Base-by-base conservation (phyloP, 53 echinoderm and acorn worm genomes). In the Zoroaster sp. region DNA sequence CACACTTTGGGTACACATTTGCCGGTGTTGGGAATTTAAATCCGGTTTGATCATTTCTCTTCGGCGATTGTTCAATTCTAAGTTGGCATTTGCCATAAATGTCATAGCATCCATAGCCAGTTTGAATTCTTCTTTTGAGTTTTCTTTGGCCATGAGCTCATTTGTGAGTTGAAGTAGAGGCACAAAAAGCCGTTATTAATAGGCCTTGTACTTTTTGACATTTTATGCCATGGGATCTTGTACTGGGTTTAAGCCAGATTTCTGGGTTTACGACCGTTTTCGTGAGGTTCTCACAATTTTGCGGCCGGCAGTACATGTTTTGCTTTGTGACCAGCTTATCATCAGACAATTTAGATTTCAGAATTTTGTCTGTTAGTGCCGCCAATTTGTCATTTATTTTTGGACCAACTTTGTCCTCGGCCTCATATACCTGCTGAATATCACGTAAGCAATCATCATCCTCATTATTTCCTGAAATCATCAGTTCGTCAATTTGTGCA, bases 71-170 rank as follows among this genome's bases (percentile, higher is more conserved):
- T 75, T 75, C 47, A 75, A 72, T 37, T 72, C 72, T 15, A 72
- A 4, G 38, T 11, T 40, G 5, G 71, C 71, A 71, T 71, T 71
- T 34, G 71, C 71, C 37, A 71, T 38, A 18, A 31, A 4, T 12
- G 75, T 75, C 32, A 75, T 33, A 13, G 75, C 45, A 13, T 75
- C 75, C 44, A 75, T 75, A 15, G 75, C 75, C 44, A 75, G 46
- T 75, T 51, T 51, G 7, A 75, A 30, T 33, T 47, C 49, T 32
- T 75, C 75, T 25, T 75, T 75, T 46, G 75, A 32, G 34, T 75
- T 47, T 47, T 35, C 13, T 51, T 75, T 75, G 3, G 75, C 40
- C 10, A 75, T 4, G 15, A 75, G 75, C 23, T 75, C 30, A 32
- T 75, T 8, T 32, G 40, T 74, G 3, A 75, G 34, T 32, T 75